Percentiles rank a stretch among this genome's conserved stretches.
phyloP scores from a whole-genome alignment of 2,888 invertebrate species.

The Campoplex capitator region DNA sequence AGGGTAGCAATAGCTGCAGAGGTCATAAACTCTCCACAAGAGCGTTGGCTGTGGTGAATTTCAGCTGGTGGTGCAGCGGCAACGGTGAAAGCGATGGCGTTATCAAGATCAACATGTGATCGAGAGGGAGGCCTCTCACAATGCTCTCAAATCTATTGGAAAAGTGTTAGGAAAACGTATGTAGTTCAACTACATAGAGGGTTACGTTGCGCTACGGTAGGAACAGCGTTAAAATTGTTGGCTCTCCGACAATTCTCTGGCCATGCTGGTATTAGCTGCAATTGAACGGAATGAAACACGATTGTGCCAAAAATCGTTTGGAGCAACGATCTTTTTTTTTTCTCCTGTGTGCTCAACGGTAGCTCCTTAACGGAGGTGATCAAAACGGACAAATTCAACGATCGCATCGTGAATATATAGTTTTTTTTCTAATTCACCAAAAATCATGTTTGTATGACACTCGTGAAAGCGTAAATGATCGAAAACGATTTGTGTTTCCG shows the following conservation, averaged over 20 bases:
- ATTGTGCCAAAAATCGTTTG: neutral
- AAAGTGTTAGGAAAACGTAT: conserved; percentile 44
- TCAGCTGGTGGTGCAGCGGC: conserved; percentile 44
- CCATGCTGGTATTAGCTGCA: neutral
- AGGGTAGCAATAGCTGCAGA: conserved; percentile 27
- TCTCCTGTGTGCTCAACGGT: neutral
- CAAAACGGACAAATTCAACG: neutral
- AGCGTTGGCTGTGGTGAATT: conserved; percentile 51
- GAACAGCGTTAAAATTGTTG: conserved; percentile 6
- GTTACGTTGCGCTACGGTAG: neutral
- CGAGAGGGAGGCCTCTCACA: conserved; percentile 57
- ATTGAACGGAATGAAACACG: neutral
- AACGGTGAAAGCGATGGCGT: conserved; percentile 56
- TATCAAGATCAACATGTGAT: conserved; percentile 72
- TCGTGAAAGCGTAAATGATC: no score
- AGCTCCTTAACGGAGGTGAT: neutral
- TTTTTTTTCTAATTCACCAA: neutral
- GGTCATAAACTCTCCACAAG: conserved; percentile 55
- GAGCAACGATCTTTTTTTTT: neutral
- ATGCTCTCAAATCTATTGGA: conserved; percentile 39
- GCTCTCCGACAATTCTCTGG: neutral
- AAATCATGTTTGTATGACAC: neutral
- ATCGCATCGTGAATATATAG: neutral
- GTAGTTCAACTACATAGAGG: conserved; percentile 3
- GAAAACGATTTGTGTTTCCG: neutral